phyloP scores from a whole-genome alignment of 2,888 invertebrate genomes.

The Chrysotoxum bicinctum region DNA sequence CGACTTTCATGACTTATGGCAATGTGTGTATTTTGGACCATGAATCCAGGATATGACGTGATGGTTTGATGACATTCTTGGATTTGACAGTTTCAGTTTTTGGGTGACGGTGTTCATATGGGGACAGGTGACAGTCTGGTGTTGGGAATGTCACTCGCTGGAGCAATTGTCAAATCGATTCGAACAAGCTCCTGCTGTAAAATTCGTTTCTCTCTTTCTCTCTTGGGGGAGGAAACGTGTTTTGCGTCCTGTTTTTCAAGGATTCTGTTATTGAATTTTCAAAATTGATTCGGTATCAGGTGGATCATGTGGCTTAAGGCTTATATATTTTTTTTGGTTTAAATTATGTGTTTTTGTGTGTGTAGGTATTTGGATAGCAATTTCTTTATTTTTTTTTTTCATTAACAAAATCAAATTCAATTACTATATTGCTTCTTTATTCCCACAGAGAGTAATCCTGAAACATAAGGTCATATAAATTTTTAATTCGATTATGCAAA shows the following conservation, averaged over 20 bases:
- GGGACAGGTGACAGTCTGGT: constrained; percentile 37
- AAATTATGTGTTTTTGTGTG: constrained; percentile 30
- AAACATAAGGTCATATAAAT: constrained; percentile 82
- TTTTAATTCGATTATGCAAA: constrained; percentile 82
- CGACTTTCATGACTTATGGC: constrained; percentile 29
- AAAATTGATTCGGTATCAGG: constrained; percentile 52
- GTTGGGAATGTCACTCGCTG: constrained; percentile 35
- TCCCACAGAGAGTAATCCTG: constrained; percentile 82
- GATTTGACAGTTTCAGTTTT: constrained; percentile 2
- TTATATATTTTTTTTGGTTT: constrained; percentile 14
- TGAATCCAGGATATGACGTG: constrained; percentile 45
- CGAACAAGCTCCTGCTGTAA: constrained; percentile 66
- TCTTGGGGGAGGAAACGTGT: constrained; percentile 26
- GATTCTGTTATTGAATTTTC: constrained; percentile 49
- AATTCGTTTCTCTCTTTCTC: constrained; percentile 70
- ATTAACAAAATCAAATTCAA: constrained; percentile 64
- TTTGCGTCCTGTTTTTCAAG: constrained; percentile 60
- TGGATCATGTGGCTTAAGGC: constrained; percentile 54
- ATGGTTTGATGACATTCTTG: constrained; percentile 28
- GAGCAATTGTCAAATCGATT: constrained; percentile 47
- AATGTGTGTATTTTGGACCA: constrained; percentile 36
- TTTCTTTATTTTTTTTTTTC: constrained; percentile 65
- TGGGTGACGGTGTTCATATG: not conserved
- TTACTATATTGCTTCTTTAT: constrained; percentile 79
- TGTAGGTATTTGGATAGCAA: constrained; percentile 50